phyloP scores from a whole-genome alignment of 2,888 invertebrate species.

The Maniola hyperantus region DNA sequence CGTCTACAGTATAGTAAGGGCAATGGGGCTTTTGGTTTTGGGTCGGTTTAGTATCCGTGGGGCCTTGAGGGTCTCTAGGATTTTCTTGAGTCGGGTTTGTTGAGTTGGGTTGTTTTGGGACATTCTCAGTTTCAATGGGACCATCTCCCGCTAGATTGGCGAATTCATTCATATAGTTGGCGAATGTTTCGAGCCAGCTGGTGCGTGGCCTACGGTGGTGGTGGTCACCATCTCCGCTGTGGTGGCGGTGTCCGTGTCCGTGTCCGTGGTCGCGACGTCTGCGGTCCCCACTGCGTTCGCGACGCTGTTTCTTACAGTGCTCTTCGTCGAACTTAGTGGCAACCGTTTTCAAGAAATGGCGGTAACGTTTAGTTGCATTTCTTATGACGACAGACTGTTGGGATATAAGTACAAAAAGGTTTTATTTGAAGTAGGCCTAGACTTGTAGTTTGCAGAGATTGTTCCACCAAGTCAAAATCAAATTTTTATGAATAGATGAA shows the following conservation, averaged over 20 bases:
- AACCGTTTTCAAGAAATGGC: slow-evolving; percentile 63
- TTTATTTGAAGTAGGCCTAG: too few relatives aligned
- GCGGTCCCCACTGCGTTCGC: slow-evolving; percentile 53
- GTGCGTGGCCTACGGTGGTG: slow-evolving; percentile 49
- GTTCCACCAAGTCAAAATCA: too few relatives aligned
- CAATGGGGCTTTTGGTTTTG: slow-evolving; percentile 33
- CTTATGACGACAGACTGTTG: slow-evolving; percentile 61
- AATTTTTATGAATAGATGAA: too few relatives aligned
- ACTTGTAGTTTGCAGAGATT: too few relatives aligned
- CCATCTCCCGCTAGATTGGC: slow-evolving; percentile 75
- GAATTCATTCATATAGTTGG: slow-evolving; percentile 79
- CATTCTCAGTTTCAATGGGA: slow-evolving; percentile 46
- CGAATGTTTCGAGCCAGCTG: slow-evolving; percentile 77
- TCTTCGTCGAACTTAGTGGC: slow-evolving; percentile 45
- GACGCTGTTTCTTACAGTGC: slow-evolving; percentile 54
- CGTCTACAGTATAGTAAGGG: slow-evolving; percentile 38
- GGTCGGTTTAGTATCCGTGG: slow-evolving; percentile 36
- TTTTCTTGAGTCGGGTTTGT: slow-evolving; percentile 36
- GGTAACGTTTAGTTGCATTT: slow-evolving; percentile 67
- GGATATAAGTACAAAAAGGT: slow-evolving; percentile 2
- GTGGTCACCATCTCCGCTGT: slow-evolving; percentile 46
- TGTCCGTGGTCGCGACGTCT: slow-evolving; percentile 44
- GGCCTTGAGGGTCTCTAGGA: slow-evolving; percentile 35
- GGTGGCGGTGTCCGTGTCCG: slow-evolving; percentile 45
- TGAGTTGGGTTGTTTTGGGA: slow-evolving; percentile 14